A percentile compares a stretch with the other conserved stretches of the same genome.
Conservation (phyloP, 2,888 invertebrate species). For the Tethea ocularis region DNA sequence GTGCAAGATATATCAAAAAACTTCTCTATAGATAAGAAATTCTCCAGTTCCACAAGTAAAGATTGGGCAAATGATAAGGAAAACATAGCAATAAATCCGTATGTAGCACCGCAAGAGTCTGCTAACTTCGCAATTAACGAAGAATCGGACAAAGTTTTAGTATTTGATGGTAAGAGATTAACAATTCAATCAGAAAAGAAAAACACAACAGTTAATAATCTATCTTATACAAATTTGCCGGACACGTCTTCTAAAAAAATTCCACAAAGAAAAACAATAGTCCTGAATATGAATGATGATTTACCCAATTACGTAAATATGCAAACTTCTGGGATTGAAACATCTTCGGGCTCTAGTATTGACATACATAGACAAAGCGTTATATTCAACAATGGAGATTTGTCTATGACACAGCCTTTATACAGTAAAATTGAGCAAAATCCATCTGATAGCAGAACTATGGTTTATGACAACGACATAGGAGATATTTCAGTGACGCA, state of each 20-base stretch:
- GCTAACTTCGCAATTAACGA: slow-evolving; percentile 61
- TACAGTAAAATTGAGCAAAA: slow-evolving; percentile 18
- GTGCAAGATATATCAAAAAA: slow-evolving; percentile 56
- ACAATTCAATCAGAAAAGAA: slow-evolving; percentile 51
- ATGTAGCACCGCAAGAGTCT: slow-evolving; percentile 52
- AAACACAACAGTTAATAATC: slow-evolving; percentile 20
- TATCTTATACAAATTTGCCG: slow-evolving; percentile 29
- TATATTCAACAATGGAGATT: slow-evolving; percentile 21
- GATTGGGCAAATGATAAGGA: slow-evolving; percentile 71
- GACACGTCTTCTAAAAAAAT: slow-evolving; percentile 18
- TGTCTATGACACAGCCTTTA: slow-evolving; percentile 38
- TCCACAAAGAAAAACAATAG: slow-evolving; percentile 59
- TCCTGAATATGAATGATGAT: slow-evolving; percentile 62
- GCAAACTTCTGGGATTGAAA: slow-evolving; percentile 17
- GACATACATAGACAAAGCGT: slow-evolving; percentile 27
- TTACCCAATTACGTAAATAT: slow-evolving; percentile 58
- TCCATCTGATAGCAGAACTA: slow-evolving; percentile 25
- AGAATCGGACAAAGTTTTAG: slow-evolving; percentile 58
- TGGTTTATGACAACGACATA: slow-evolving; percentile 27
- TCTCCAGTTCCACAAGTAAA: slow-evolving; percentile 21
- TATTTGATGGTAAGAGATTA: slow-evolving; percentile 70
- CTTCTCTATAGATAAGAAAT: slow-evolving; percentile 37
- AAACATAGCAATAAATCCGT: slow-evolving; percentile 69
- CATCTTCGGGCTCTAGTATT: background rate
- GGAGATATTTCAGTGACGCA: slow-evolving; percentile 39